Percentiles rank a stretch among this genome's conserved stretches.
Conservation (phyloP, 2,113 vertebrate genomes). For the Pygoscelis adeliae region DNA sequence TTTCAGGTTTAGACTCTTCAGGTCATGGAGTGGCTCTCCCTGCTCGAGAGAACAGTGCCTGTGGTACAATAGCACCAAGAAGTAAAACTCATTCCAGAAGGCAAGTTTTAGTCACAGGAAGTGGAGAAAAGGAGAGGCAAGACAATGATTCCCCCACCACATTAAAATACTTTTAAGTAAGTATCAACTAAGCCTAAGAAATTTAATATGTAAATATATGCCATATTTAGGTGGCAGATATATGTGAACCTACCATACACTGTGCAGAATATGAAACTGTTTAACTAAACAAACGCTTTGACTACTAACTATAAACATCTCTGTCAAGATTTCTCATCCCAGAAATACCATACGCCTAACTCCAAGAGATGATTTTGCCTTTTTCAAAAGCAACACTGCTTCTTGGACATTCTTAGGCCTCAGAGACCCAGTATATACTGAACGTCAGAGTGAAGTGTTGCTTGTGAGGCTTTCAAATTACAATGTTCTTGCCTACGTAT, state of each 20-base stretch:
- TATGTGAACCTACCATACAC: not conserved
- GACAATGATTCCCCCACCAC: not conserved
- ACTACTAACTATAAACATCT: not conserved
- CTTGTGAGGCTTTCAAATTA: not conserved
- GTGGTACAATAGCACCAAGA: not conserved
- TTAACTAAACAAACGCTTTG: not conserved
- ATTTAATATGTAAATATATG: not conserved
- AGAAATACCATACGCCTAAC: not conserved
- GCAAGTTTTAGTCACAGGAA: not conserved
- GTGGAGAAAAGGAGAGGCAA: not conserved
- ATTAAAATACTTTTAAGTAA: not conserved
- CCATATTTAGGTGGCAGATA: not conserved
- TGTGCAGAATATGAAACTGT: not conserved
- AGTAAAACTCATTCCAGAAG: not conserved
- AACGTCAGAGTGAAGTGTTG: not conserved
- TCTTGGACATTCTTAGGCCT: not conserved
- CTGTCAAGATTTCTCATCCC: not conserved
- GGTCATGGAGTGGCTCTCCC: not conserved
- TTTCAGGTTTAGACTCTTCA: not conserved
- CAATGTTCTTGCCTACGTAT: not conserved
- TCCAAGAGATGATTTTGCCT: not conserved
- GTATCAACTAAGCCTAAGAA: not conserved
- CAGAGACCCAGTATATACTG: not conserved
- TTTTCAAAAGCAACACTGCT: not conserved
- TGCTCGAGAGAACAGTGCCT: not conserved